A percentile compares a stretch with the other conserved stretches of the same genome.
These are phyloP conservation scores for Entomobrya multifasciata DNA, from an alignment of 2,888 invertebrate species.

Conservation along the genomic window DNA sequence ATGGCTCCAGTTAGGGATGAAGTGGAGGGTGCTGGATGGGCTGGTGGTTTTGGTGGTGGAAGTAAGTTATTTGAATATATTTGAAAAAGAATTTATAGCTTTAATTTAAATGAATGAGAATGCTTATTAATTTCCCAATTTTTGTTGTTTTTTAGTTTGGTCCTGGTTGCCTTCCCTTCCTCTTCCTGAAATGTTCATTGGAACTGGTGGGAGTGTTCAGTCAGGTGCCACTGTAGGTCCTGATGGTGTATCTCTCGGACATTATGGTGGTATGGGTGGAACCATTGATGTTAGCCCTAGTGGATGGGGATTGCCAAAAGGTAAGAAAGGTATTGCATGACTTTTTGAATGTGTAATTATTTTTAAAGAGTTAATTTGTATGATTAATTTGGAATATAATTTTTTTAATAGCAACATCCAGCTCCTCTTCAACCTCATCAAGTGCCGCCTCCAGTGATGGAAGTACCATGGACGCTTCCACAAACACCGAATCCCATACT, in stretches of 20 bases:
- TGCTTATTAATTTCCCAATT: too few relatives aligned
- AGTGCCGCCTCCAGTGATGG: not conserved
- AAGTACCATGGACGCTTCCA: not conserved
- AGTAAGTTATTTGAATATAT: not conserved
- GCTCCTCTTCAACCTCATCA: not conserved
- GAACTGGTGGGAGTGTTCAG: conserved; percentile 38
- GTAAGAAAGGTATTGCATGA: too few relatives aligned
- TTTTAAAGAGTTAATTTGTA: too few relatives aligned
- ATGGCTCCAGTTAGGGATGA: conserved; percentile 45
- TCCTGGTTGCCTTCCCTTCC: conserved; percentile 40
- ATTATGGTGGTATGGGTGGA: conserved; percentile 37
- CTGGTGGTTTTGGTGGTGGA: not conserved
- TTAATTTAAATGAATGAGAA: too few relatives aligned
- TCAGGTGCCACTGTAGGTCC: not conserved
- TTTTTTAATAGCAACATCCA: not conserved
- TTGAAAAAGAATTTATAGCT: too few relatives aligned
- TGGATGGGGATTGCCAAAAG: conserved; percentile 43
- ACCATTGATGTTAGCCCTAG: conserved; percentile 10
- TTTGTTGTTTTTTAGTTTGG: too few relatives aligned
- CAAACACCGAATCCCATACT: not conserved
- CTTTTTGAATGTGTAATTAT: too few relatives aligned
- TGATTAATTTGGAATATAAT: too few relatives aligned
- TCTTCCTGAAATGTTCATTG: conserved; percentile 43
- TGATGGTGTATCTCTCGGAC: conserved; percentile 43
- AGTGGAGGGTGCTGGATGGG: conserved; percentile 23